Evolutionary conservation across 2,888 invertebrate genomes (phyloP).

Genomic region (Odontomyia ornata): DNA sequence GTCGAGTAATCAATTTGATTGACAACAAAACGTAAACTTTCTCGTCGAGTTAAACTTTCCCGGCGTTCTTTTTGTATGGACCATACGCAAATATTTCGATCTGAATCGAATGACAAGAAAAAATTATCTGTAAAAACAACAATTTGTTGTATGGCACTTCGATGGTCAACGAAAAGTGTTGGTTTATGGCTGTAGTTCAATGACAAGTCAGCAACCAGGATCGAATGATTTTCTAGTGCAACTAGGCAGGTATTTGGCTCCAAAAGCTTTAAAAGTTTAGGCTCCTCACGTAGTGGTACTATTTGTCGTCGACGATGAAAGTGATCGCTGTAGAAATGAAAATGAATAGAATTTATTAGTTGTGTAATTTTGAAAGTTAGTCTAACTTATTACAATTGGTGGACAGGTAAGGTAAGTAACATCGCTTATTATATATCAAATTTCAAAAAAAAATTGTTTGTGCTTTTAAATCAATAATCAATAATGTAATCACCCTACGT

Average conservation of each 20-base stretch:
- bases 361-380: not conserved
- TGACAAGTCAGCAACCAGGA: slow-evolving; percentile 59
- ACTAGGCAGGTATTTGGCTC: slow-evolving; percentile 59
- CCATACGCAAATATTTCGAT: slow-evolving; percentile 60
- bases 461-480: no score
- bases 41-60: slow-evolving; percentile 52
- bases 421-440: no score
- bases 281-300: slow-evolving; percentile 56
- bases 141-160: slow-evolving; percentile 54
- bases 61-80: slow-evolving; percentile 55
- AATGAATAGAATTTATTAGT: not conserved
- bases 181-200: slow-evolving; percentile 56
- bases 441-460: no score
- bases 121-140: slow-evolving; percentile 57
- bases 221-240: slow-evolving; percentile 55
- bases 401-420: no score
- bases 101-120: slow-evolving; percentile 59
- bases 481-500: no score
- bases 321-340: slow-evolving; percentile 55
- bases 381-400: no score
- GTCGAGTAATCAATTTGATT: slow-evolving; percentile 48
- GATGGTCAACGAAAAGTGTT: slow-evolving; percentile 55
- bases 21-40: slow-evolving; percentile 50
- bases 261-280: slow-evolving; percentile 56
- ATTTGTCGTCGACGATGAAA: slow-evolving; percentile 62